Base-by-base conservation (phyloP, 2,797 vertebrate species). In the Carapus acus region DNA sequence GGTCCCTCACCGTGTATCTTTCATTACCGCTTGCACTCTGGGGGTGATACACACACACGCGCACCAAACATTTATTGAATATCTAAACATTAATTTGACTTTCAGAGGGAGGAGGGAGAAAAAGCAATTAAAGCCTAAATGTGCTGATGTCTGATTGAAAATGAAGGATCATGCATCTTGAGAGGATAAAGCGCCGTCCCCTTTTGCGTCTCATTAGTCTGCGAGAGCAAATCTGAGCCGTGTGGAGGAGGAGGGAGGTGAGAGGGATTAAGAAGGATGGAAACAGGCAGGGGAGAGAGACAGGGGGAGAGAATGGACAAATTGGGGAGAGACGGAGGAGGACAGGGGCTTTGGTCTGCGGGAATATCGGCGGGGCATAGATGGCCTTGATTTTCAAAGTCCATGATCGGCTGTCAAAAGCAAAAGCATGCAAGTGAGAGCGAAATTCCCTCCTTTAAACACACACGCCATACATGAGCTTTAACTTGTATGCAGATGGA, bases 401-500 rank as follows among this genome's bases (percentile, higher is more conserved):
- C 72, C 58, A 55, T 51, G 65, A 65, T 73, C 69, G 54, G 42
- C 69, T 72, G 69, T 76, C 69, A 78, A 67, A 67, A 36, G 54
- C 58, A 1, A 0, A 62, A 53, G 61, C 53, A 16, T 52, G 40
- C 48, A 61, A 58, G 49, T 20, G 56, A 64, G 62, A 50, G 42
- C 59, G 61, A 50, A 43, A 58, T 54, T 57, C 36, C 22, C 49
- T 34, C 33, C 40, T 37, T 34, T 29, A 16, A 37, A 64, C 48
- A 51, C 54, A 52, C 51, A 58, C 65, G 50, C 45, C 9, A 70
- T 58, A 65, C 61, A 60, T 52, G 68, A 69, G 64, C 57, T 63
- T 79, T 80, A 73, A 85, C 81, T 78, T 80, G 62, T 72, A 84
- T 79, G 76, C 74, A 79, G 72, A 77, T 68, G 75, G 83, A 86